Evolutionary conservation across 2,797 vertebrate species (phyloP).

Genomic region (Betta splendens): DNA sequence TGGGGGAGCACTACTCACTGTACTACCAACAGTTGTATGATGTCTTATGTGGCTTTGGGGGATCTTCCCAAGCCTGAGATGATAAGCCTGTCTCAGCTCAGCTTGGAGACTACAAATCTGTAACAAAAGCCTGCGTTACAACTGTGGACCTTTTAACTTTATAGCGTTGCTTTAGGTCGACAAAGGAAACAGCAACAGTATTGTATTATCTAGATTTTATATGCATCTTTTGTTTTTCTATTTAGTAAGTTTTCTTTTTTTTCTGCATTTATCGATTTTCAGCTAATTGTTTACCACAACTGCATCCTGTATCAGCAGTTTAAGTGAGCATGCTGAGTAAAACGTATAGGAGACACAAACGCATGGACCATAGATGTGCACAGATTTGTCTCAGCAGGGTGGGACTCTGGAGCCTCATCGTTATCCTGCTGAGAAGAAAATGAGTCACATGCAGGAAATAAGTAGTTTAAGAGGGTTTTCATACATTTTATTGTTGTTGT

Average conservation of each 20-base stretch:
- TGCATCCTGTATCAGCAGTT: neutral
- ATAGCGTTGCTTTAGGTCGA: neutral
- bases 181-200: no score
- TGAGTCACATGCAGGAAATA: no score
- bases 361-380: neutral
- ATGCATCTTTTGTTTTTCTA: neutral
- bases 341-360: neutral
- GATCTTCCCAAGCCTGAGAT: neutral
- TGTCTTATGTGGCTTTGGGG: neutral
- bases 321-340: conserved; percentile 5
- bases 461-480: no score
- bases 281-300: no score
- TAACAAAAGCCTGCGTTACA: neutral
- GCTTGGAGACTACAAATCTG: neutral
- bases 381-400: neutral
- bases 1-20: neutral
- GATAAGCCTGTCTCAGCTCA: neutral
- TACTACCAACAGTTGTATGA: neutral
- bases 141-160: neutral
- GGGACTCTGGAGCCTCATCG: neutral
- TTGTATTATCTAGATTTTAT: no score
- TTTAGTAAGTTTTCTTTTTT: neutral
- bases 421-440: neutral
- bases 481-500: no score
- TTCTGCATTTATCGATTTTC: conserved; percentile 1